These are phyloP conservation scores for Synanthedon andrenaeformis DNA, from an alignment of 2,888 invertebrate species.

Conservation along the genomic window DNA sequence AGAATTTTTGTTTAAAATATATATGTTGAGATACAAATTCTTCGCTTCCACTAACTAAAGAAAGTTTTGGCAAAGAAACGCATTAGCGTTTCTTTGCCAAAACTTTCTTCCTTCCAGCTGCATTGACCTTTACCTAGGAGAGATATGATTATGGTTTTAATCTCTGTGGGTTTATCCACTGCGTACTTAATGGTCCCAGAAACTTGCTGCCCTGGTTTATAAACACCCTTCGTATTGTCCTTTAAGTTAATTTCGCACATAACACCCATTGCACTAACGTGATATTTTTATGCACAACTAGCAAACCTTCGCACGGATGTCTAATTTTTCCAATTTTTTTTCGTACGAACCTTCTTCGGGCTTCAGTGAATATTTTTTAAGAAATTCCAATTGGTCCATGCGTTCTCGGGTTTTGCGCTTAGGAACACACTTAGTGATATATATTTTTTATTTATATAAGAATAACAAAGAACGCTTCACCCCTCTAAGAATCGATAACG, in stretches of 20 bases:
- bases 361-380: too few relatives aligned
- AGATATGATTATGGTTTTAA: constrained; percentile 14
- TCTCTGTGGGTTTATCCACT: constrained; percentile 14
- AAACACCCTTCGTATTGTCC: constrained; percentile 9
- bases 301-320: too few relatives aligned
- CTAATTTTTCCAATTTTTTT: too few relatives aligned
- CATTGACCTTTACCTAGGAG: constrained; percentile 14
- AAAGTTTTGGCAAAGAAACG: too few relatives aligned
- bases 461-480: too few relatives aligned
- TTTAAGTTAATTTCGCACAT: constrained; percentile 18
- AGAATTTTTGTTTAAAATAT: not conserved
- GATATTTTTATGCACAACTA: too few relatives aligned
- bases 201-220: constrained; percentile 13
- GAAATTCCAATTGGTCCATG: too few relatives aligned
- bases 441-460: too few relatives aligned
- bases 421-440: too few relatives aligned
- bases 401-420: too few relatives aligned
- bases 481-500: too few relatives aligned
- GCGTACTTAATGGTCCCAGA: constrained; percentile 16
- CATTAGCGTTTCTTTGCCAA: not conserved
- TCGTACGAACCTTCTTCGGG: too few relatives aligned
- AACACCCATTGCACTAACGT: constrained; percentile 14
- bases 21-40: not conserved
- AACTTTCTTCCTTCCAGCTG: not conserved
- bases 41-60: not conserved